These are phyloP conservation scores for Xestia xanthographa DNA, from an alignment of 2,888 invertebrate genomes.

Conservation along the genomic window DNA sequence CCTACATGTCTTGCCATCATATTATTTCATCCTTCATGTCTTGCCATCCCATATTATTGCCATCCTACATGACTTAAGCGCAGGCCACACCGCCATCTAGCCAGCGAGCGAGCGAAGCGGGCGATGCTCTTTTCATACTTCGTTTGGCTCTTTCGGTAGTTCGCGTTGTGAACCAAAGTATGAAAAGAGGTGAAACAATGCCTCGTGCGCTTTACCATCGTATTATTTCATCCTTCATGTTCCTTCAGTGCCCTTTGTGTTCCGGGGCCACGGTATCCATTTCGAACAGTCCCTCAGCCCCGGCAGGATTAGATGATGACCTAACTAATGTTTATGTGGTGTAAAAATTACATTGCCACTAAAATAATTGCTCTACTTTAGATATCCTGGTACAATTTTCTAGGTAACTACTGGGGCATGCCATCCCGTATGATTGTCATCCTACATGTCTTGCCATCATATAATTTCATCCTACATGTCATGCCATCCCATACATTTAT, in stretches of 20 bases:
- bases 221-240: not conserved
- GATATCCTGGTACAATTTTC: not conserved
- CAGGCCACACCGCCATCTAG: too few relatives aligned
- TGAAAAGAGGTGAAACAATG: too few relatives aligned
- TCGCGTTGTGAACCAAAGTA: too few relatives aligned
- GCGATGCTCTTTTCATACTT: too few relatives aligned
- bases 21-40: not conserved
- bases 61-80: not conserved
- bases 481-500: not conserved
- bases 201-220: not conserved
- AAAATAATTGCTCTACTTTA: constrained; percentile 11
- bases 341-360: not conserved
- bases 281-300: too few relatives aligned
- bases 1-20: not conserved
- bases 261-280: too few relatives aligned
- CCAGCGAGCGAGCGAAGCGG: too few relatives aligned
- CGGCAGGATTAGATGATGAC: too few relatives aligned
- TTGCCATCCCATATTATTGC: not conserved
- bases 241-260: too few relatives aligned
- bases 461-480: not conserved
- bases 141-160: too few relatives aligned
- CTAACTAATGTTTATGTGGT: not conserved
- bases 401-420: not conserved
- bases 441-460: not conserved
- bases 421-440: not conserved